Conservation (phyloP, 2,797 vertebrate species). For the Anolis apletophallus region DNA sequence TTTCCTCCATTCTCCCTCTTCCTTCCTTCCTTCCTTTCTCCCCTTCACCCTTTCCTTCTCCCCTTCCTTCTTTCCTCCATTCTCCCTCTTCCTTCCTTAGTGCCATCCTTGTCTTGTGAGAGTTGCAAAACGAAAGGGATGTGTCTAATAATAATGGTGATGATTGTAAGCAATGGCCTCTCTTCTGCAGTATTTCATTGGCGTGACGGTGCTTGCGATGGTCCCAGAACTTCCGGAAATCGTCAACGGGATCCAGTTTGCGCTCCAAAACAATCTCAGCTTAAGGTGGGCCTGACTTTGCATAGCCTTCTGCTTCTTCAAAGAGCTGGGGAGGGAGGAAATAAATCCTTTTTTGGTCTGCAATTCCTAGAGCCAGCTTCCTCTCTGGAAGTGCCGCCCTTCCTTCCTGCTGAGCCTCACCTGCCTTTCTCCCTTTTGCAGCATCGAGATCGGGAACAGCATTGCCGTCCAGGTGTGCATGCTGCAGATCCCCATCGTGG, state of each 20-base stretch:
- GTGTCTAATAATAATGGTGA: no score
- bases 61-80: no score
- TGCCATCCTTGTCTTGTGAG: no score
- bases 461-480: conserved; percentile 94
- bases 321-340: no score
- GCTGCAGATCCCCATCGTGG: conserved; percentile 92
- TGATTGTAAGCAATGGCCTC: not conserved
- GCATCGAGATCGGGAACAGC: conserved; percentile 90
- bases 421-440: conserved; percentile 49
- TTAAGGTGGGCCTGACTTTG: conserved; percentile 79
- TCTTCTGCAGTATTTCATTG: conserved; percentile 85
- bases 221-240: conserved; percentile 91
- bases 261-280: conserved; percentile 91
- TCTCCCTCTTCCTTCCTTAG: no score
- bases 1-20: no score
- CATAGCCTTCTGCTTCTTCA: no score
- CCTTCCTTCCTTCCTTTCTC: no score
- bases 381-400: no score
- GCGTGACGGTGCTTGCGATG: conserved; percentile 89
- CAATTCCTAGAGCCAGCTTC: no score
- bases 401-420: rapidly evolving
- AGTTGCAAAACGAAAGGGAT: no score
- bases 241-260: conserved; percentile 92
- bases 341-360: not conserved
- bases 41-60: no score